Base-by-base conservation (phyloP, 2,888 invertebrate genomes). In the Drosophila algonquin region DNA sequence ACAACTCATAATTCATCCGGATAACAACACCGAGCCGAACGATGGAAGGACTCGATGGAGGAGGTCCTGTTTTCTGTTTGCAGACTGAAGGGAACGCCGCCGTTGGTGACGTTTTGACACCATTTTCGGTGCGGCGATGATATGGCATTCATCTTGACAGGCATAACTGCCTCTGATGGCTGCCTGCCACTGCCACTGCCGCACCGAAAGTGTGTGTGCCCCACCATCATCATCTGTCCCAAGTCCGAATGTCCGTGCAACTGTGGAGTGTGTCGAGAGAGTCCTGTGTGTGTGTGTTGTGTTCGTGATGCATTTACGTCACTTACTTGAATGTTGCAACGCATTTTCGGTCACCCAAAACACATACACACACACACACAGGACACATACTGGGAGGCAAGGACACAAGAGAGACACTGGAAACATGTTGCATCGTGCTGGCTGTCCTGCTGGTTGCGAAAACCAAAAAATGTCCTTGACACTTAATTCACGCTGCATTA, bases 101-200 rank as follows among this genome's bases (percentile, higher is more conserved):
- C 59, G 80, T 59, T 73, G 89, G 80, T 85, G 89, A 78, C 85
- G 75, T 80, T 87, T 82, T 88, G 87, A 87, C 87, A 87, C 80
- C 82, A 86, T 88, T 88, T 89, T 82, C 75, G 87, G 84, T 84
- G 81, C 87, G 70, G 81, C 87, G 72, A 89, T 90, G 90, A 90
- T 90, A 90, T 82, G 88, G 81, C 87, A 90, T 90, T 90, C 90
- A 90, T 90, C 81, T 88, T 90, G 90, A 90, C 90, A 90, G 90
- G 81, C 89, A 80, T 85, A 89, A 80, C 83, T 85, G 87, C 79
- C 81, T 73, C 75, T 75, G 80, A 75, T 72, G 83, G 76, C 77
- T 59, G 52, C 60, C 48, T 54, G 58, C 54, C 55, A 55, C 46
- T 59, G 40, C 32, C 32, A 32, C 32, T 55, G 46, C 60, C 57